Evolutionary conservation across 2,113 vertebrate genomes (phyloP).

Genomic region (Tympanuchus pallidicinctus): DNA sequence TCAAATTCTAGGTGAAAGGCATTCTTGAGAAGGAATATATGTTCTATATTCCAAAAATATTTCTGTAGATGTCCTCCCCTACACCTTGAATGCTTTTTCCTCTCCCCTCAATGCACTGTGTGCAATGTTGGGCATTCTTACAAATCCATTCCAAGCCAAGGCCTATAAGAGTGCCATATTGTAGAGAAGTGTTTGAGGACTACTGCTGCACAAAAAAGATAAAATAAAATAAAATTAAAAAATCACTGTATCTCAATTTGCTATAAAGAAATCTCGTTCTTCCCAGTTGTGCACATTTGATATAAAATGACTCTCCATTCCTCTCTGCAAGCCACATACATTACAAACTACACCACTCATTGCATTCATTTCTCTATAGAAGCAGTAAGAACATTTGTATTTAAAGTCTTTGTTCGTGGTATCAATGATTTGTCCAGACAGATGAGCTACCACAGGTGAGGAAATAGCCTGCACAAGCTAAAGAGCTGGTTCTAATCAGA

Average conservation of each 20-base stretch:
- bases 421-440: neutral
- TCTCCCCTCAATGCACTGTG: neutral
- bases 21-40: neutral
- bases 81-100: neutral
- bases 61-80: neutral
- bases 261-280: neutral
- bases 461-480: neutral
- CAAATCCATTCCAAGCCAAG: neutral
- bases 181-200: neutral
- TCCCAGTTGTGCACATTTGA: neutral
- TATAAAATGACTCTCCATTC: neutral
- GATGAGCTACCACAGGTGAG: neutral
- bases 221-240: neutral
- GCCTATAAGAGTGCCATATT: neutral
- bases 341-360: neutral
- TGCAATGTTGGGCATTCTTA: neutral
- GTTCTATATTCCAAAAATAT: neutral
- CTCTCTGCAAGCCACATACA: accelerated
- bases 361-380: neutral
- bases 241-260: neutral
- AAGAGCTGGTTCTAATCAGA: neutral
- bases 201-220: neutral
- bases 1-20: neutral
- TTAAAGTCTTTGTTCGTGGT: neutral
- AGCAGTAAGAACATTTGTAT: neutral